Conservation (phyloP, 2,797 vertebrate species). For the Heteromormyrus szaboi region DNA sequence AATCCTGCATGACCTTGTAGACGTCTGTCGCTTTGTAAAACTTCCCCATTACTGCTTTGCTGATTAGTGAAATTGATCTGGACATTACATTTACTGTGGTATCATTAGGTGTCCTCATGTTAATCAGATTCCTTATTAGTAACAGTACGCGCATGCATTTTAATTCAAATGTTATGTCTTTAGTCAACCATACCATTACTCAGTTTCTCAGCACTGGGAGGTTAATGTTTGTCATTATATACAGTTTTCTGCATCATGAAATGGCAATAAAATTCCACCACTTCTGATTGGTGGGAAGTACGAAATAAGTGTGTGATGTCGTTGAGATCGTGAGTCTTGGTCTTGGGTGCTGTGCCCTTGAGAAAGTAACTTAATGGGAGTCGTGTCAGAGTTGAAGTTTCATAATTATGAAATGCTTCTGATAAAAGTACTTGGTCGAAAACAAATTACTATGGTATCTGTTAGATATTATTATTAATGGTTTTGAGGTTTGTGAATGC, state of each 20-base stretch:
- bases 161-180: background rate
- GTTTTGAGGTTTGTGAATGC: background rate
- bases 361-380: background rate
- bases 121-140: constrained; percentile 15
- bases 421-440: background rate
- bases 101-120: background rate
- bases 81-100: constrained; percentile 8
- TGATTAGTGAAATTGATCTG: constrained; percentile 7
- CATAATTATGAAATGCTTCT: background rate
- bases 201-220: background rate
- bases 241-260: background rate
- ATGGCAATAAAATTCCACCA: background rate
- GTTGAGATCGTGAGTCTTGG: background rate
- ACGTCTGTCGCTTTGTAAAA: background rate
- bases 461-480: background rate
- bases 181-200: background rate
- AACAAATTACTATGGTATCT: background rate
- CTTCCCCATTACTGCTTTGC: constrained; percentile 2
- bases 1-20: background rate
- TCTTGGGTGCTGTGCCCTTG: background rate
- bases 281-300: background rate
- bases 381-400: background rate
- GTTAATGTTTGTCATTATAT: constrained; percentile 1
- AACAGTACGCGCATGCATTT: background rate
- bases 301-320: background rate